phyloP scores from a whole-genome alignment of 2,888 invertebrate genomes.

The Polyommatus icarus region DNA sequence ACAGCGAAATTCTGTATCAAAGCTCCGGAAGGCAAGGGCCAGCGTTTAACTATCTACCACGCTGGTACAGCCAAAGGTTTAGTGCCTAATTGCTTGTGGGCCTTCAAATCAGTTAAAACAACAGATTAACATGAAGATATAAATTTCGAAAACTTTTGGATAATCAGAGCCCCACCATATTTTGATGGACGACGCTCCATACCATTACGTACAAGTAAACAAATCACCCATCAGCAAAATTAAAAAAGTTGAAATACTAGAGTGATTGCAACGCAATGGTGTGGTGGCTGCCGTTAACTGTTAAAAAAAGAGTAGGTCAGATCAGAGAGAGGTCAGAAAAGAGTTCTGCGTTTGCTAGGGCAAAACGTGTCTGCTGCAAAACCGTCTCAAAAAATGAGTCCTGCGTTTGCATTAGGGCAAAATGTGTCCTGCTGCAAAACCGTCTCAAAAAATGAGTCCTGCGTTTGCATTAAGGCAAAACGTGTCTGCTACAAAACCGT shows the following conservation, averaged over 20 bases:
- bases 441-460: no score
- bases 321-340: no score
- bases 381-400: no score
- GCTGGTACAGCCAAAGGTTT: constrained; percentile 39
- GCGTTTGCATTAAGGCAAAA: no score
- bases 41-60: constrained; percentile 39
- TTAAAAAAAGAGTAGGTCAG: constrained; percentile 38
- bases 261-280: constrained; percentile 39
- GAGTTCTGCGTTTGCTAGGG: no score
- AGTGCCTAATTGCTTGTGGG: constrained; percentile 36
- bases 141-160: constrained; percentile 38
- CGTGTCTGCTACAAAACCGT: no score
- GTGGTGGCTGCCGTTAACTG: constrained; percentile 37
- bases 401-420: no score
- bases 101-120: constrained; percentile 38
- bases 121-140: constrained; percentile 39
- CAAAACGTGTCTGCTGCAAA: no score
- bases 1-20: constrained; percentile 15
- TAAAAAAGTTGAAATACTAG: constrained; percentile 38
- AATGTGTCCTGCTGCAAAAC: no score
- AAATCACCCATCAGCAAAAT: constrained; percentile 37
- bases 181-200: constrained; percentile 40
- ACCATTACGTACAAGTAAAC: constrained; percentile 39
- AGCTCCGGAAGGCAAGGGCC: constrained; percentile 17
- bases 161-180: constrained; percentile 36